Evolutionary conservation across 1,140 invertebrate species (phyloP), one percentile per base, ranked within the genome.

Genomic region (Hyphantria cunea): DNA sequence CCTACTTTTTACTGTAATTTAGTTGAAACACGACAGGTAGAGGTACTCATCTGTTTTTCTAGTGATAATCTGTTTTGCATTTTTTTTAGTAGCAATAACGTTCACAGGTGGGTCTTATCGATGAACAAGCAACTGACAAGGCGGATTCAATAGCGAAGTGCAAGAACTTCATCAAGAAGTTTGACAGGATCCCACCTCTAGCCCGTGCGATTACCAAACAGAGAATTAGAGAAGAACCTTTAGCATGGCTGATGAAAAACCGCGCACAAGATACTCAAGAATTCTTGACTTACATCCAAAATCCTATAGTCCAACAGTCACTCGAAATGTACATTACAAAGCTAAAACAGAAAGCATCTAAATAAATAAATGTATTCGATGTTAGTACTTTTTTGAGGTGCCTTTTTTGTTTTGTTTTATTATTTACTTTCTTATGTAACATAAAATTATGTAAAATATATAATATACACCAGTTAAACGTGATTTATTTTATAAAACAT

Each of bases 61-160:
- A n/a, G n/a, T n/a, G n/a, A n/a, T n/a, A n/a, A n/a, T n/a, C n/a
- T n/a, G n/a, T n/a, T n/a, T n/a, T n/a, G n/a, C n/a, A n/a, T n/a
- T n/a, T n/a, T n/a, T n/a, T n/a, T n/a, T n/a, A n/a, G n/a, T n/a
- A n/a, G n/a, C n/a, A n/a, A n/a, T n/a, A n/a, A n/a, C n/a, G n/a
- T n/a, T 59, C 68, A 15, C 64, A 91, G 89, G 92, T 95, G 64
- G 94, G 95, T n/a, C 80, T 97, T 0, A 92, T 97, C 9, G 96
- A 97, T 91, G 95, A 96, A 88, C 73, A 95, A 5, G 95, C 93
- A 12, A 78, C 87, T 8, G 92, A 93, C 76, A 95, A 96, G 82
- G 92, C 93, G 8, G 94, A 95, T 47, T 93, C 93, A 0, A 86
- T 96, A 0, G 77, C 79, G 0, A 95, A 94, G 80, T 94, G 95